Evolutionary conservation across 2,113 vertebrate genomes (phyloP), one percentile per base, ranked within the genome.

Genomic region (Sinocyclocheilus anshuiensis): DNA sequence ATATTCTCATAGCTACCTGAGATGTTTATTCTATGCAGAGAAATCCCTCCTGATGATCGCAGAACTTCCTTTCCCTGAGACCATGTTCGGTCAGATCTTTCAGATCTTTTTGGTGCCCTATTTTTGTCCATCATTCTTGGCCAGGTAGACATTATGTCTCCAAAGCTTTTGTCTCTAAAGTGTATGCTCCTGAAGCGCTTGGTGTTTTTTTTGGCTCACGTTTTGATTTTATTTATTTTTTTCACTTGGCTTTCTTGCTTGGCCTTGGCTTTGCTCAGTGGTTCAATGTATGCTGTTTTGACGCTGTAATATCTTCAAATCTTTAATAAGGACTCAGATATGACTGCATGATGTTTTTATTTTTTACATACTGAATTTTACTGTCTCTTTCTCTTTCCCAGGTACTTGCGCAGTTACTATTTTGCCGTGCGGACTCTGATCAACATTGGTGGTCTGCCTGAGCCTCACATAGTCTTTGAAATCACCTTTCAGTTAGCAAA

Each of bases 331-430:
- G 55, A 9, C 42, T 81, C 33, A 45, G 11, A 63, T 50, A 29
- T 9, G 10, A 75, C 13, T 29, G 48, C n/a, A 18, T 20, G 24
- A 53, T 55, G 6, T 53, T 53, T 77, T 42, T n/a, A 16, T 42
- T 15, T 22, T 7, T 13, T 15, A 53, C 15, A 29, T 3, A 4
- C 75, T 29, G 13, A 53, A 18, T 26, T 57, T 9, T 57, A 5
- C 16, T 48, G 5, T 82, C 24, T 71, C 12, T 86, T 61, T 81
- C 81, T 67, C 87, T 79, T 84, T 67, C 57, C 9, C 92, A 97
- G 96, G 93, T 98, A 97, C 78, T 94, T 98, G 86, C 96, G 96
- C 81, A 96, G 96, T 91, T 98, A 96, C 90, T 98, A 97, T 91
- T 97, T 94, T 93, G 96, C 97, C 0, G 95, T 98, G 81, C 95